A percentile compares a stretch with the other conserved stretches of the same genome.
phyloP scores from a whole-genome alignment of 2,797 vertebrate genomes.

The Coregonus sp. region DNA sequence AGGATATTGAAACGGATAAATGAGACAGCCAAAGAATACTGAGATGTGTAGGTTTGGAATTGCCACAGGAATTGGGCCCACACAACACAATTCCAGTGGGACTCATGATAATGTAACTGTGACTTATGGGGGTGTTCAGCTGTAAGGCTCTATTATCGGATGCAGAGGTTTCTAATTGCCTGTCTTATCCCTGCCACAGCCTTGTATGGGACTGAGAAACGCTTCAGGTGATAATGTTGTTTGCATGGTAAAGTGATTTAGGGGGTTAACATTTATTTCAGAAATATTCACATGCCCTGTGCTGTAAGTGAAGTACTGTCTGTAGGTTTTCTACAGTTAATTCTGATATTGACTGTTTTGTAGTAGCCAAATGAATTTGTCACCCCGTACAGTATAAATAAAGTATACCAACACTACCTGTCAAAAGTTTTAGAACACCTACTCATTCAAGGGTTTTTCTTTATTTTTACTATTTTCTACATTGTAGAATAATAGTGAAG shows the following conservation, averaged over 20 bases:
- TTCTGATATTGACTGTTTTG: not conserved
- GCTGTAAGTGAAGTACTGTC: too few species aligned
- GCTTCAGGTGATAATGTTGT: conserved; percentile 11
- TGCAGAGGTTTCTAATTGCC: conserved; percentile 16
- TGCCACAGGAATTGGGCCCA: conserved; percentile 12
- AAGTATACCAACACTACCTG: too few species aligned
- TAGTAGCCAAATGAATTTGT: not conserved
- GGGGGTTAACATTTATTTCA: not conserved
- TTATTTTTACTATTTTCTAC: too few species aligned
- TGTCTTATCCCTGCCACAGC: conserved; percentile 6
- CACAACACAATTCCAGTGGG: conserved; percentile 43
- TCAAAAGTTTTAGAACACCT: too few species aligned
- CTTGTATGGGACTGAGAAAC: conserved; percentile 13
- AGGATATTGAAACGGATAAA: conserved; percentile 75
- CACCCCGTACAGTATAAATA: too few species aligned
- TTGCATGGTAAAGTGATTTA: not conserved
- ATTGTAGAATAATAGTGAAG: too few species aligned
- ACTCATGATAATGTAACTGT: conserved; percentile 40
- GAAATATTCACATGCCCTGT: too few species aligned
- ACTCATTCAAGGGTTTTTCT: too few species aligned
- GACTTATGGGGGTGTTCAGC: conserved; percentile 53
- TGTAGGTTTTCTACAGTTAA: not conserved
- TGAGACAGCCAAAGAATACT: conserved; percentile 58
- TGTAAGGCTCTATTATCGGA: conserved; percentile 47
- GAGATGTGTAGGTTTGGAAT: conserved; percentile 34